Evolutionary conservation across 2,797 vertebrate genomes (phyloP).

Genomic region (Myotis pilosus): DNA sequence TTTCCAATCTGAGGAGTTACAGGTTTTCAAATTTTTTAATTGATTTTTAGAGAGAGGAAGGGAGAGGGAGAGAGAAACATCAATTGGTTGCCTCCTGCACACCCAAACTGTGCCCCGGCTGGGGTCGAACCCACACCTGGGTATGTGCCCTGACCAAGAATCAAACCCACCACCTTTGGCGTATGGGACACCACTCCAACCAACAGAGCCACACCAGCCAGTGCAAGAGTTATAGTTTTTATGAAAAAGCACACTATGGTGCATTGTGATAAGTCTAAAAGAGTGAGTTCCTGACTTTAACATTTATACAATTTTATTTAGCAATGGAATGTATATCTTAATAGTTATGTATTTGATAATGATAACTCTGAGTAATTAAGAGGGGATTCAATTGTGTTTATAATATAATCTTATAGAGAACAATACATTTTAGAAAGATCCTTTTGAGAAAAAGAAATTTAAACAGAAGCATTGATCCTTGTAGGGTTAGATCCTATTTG

Average conservation of each 20-base stretch:
- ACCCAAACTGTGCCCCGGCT: neutral
- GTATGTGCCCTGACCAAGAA: neutral
- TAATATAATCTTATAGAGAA: neutral
- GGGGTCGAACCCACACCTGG: neutral
- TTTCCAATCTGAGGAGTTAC: neutral
- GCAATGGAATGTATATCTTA: neutral
- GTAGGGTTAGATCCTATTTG: neutral
- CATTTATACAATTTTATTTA: conserved; percentile 1
- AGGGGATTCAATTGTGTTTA: neutral
- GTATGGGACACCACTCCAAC: neutral
- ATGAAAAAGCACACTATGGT: neutral
- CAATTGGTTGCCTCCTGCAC: neutral
- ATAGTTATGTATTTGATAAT: neutral
- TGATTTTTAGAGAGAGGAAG: neutral
- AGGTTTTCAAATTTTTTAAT: neutral
- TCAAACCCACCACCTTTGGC: neutral
- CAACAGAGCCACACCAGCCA: neutral
- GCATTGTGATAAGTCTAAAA: conserved; percentile 17
- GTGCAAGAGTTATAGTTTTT: conserved; percentile 22
- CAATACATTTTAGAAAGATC: neutral
- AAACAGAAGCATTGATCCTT: neutral
- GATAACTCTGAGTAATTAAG: neutral
- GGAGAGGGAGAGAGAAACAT: neutral
- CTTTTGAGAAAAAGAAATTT: neutral
- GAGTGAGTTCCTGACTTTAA: neutral